A percentile compares a stretch with the other conserved stretches of the same genome.
phyloP scores from a whole-genome alignment of 2,888 invertebrate genomes.

The Formica aserva region DNA sequence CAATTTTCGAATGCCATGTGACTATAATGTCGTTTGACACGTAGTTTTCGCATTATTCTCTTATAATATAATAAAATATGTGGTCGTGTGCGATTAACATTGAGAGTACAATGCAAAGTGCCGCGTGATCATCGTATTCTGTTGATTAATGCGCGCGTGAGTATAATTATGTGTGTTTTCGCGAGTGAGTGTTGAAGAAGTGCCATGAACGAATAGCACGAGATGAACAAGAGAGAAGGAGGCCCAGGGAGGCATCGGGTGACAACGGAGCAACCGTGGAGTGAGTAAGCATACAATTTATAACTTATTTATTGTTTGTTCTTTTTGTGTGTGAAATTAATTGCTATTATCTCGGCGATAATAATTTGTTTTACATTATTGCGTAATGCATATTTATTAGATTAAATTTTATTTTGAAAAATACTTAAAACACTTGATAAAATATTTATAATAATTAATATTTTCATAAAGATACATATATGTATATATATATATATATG shows the following conservation, averaged over 20 bases:
- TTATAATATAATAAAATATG: not conserved
- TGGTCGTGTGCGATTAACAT: not conserved
- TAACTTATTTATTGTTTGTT: not conserved
- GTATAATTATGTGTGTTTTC: not conserved
- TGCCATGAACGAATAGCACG: not conserved
- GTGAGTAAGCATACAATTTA: not conserved
- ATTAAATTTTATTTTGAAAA: not conserved
- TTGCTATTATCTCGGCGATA: not conserved
- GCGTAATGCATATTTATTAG: not conserved
- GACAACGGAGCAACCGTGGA: not conserved
- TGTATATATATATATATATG: not conserved
- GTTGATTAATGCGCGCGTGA: not conserved
- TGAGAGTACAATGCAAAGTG: not conserved
- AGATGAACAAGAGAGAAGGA: not conserved
- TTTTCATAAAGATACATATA: not conserved
- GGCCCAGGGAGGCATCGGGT: not conserved
- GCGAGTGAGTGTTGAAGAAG: not conserved
- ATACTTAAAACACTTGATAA: not conserved
- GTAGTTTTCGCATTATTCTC: not conserved
- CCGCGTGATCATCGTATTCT: not conserved
- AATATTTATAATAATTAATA: not conserved
- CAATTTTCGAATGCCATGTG: not conserved
- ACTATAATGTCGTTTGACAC: not conserved
- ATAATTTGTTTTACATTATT: not conserved
- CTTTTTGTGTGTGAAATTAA: not conserved